These are phyloP conservation scores for Castor canadensis DNA, from an alignment of 2,113 vertebrate genomes.

Conservation along the genomic window DNA sequence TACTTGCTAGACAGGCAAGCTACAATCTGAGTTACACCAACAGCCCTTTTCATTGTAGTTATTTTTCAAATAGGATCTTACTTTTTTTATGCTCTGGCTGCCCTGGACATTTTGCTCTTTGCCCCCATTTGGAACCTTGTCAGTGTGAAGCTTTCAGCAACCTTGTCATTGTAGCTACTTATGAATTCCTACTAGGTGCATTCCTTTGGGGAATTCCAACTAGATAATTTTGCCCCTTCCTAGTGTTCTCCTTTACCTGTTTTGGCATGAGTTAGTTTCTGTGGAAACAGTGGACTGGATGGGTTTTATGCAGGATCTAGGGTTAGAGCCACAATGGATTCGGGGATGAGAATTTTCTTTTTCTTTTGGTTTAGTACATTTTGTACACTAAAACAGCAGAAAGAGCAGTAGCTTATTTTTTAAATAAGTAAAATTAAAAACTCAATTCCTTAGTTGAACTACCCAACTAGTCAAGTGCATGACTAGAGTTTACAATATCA, in stretches of 20 bases:
- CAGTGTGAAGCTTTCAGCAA: neutral
- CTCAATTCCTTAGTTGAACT: neutral
- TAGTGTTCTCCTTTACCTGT: neutral
- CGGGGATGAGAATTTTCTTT: constrained; percentile 71
- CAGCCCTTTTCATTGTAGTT: too few species aligned
- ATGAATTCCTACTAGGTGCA: neutral
- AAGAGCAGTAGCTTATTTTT: constrained; percentile 74
- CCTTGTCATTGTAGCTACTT: neutral
- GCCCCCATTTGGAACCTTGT: neutral
- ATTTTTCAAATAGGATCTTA: neutral
- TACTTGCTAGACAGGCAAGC: too few species aligned
- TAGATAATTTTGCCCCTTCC: neutral
- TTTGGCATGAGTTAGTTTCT: constrained; percentile 64
- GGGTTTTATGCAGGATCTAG: constrained; percentile 62
- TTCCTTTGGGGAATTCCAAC: neutral
- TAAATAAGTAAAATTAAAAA: constrained; percentile 13
- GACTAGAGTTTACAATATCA: neutral
- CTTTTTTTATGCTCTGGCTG: too few species aligned
- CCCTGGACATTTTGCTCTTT: constrained; percentile 11
- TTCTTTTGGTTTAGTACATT: constrained; percentile 76
- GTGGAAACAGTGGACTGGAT: constrained; percentile 68
- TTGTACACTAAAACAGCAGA: constrained; percentile 81
- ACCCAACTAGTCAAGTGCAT: constrained; percentile 15
- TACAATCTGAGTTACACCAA: too few species aligned
- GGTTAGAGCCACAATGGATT: constrained; percentile 66